These are phyloP conservation scores for Limnothrissa miodon DNA, from an alignment of 2,113 vertebrate genomes.

Conservation along the genomic window DNA sequence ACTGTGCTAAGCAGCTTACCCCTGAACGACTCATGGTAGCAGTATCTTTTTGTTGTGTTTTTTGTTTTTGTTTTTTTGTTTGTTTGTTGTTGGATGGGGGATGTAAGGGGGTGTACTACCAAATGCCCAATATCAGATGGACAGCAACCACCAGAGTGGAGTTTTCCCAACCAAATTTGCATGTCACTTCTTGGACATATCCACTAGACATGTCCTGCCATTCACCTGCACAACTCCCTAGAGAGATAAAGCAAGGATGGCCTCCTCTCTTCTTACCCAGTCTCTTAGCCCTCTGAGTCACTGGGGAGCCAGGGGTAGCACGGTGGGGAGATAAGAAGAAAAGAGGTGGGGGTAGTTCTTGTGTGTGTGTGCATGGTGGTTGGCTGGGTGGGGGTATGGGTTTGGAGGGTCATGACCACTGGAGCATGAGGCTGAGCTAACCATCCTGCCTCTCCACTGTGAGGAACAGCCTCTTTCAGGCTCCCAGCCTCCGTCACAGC, in stretches of 20 bases:
- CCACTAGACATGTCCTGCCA: not conserved
- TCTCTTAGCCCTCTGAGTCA: not conserved
- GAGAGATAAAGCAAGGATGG: not conserved
- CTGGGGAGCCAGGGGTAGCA: not conserved
- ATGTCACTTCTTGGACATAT: not conserved
- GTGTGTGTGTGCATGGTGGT: too few relatives aligned
- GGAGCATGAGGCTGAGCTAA: not conserved
- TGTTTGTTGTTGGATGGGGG: not conserved
- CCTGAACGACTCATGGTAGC: not conserved
- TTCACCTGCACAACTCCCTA: not conserved
- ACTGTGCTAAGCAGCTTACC: not conserved
- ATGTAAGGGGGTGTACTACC: too few relatives aligned
- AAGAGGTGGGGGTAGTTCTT: not conserved
- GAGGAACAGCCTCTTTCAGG: conserved; percentile 17
- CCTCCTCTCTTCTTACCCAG: not conserved
- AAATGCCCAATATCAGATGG: not conserved
- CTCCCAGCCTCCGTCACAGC: not conserved
- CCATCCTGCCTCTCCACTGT: not conserved
- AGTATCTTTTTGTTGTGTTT: not conserved
- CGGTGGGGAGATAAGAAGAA: not conserved
- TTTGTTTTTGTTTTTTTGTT: not conserved
- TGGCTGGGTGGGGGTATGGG: not conserved
- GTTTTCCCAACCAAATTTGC: not conserved
- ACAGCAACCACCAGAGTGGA: not conserved
- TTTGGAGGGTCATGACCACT: too few relatives aligned